Conservation (phyloP, 2,888 invertebrate species). For the Drosophila stalkeri region DNA sequence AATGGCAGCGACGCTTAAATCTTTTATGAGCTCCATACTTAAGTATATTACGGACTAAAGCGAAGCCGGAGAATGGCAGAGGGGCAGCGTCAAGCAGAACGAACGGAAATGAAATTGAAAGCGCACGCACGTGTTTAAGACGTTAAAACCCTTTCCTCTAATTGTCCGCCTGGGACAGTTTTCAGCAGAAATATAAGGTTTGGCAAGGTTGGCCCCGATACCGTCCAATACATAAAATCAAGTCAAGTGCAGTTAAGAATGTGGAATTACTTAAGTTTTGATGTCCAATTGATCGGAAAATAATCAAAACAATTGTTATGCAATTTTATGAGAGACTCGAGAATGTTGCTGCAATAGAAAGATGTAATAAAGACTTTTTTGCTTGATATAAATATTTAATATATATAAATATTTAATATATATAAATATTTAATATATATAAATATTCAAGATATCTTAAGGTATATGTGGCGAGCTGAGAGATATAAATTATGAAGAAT, state of each 20-base stretch:
- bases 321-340: background rate
- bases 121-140: constrained; percentile 73
- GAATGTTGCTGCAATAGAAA: background rate
- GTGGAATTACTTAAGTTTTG: background rate
- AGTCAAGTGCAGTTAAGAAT: constrained; percentile 7
- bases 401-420: background rate
- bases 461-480: too few species aligned
- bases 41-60: constrained; percentile 47
- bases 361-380: background rate
- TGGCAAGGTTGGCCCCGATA: background rate
- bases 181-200: constrained; percentile 23
- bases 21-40: constrained; percentile 71
- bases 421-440: background rate
- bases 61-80: background rate
- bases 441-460: background rate
- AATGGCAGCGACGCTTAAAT: constrained; percentile 75
- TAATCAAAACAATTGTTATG: background rate
- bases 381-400: background rate
- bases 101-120: constrained; percentile 71
- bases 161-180: constrained; percentile 72
- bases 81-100: constrained; percentile 2
- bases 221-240: constrained; percentile 16
- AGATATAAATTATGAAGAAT: too few species aligned
- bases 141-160: constrained; percentile 68
- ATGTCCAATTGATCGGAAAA: background rate